phyloP scores from a whole-genome alignment of 2,888 invertebrate species.

The Caenorhabditis sp. region DNA sequence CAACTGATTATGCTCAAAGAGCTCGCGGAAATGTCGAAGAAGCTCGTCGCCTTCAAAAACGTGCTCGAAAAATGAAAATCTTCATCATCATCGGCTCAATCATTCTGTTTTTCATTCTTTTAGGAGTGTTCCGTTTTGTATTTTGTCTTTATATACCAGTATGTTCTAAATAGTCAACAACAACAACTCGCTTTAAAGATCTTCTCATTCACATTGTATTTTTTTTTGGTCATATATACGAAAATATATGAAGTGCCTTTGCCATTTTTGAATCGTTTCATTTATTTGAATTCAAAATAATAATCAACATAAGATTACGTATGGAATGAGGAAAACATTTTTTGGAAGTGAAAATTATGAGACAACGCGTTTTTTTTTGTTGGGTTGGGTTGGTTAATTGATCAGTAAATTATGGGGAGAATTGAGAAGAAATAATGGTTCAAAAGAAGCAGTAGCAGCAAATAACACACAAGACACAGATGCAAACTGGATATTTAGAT shows the following conservation, averaged over 20 bases:
- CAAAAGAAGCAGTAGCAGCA: neutral
- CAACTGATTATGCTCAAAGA: slow-evolving; percentile 41
- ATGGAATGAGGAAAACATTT: neutral
- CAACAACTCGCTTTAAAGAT: neutral
- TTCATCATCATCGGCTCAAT: slow-evolving; percentile 34
- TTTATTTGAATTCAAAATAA: neutral
- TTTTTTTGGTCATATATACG: neutral
- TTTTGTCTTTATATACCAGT: slow-evolving; percentile 51
- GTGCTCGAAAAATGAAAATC: slow-evolving; percentile 48
- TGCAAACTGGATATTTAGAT: neutral
- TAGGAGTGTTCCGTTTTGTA: slow-evolving; percentile 40
- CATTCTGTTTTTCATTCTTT: slow-evolving; percentile 31
- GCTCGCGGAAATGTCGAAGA: slow-evolving; percentile 49
- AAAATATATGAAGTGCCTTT: neutral
- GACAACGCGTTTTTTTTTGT: neutral
- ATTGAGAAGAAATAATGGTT: neutral
- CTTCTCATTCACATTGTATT: neutral
- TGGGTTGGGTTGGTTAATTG: neutral
- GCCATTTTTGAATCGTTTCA: neutral
- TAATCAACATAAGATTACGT: neutral
- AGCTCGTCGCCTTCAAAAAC: slow-evolving; percentile 38
- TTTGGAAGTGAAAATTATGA: slow-evolving; percentile 1
- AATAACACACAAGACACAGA: slow-evolving; percentile 1
- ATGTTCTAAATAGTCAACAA: slow-evolving; percentile 24
- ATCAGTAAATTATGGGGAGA: neutral